Evolutionary conservation across 2,888 invertebrate species (phyloP), one percentile per base, ranked within the genome.

Genomic region (Marasmarcha lunaedactyla): DNA sequence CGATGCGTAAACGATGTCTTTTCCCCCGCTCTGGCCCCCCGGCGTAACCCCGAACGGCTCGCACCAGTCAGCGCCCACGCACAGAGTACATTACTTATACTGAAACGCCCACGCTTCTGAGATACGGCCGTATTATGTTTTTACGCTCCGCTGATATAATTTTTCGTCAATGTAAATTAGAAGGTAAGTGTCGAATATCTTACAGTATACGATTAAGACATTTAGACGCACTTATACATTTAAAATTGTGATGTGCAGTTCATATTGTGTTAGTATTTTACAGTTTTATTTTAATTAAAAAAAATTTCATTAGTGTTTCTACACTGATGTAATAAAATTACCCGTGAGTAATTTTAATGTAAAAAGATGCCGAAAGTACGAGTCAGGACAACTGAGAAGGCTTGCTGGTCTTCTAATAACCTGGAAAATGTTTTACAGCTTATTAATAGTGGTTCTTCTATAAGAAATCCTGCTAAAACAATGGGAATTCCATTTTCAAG

Each of bases 341-440:
- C 46, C 50, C 50, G 20, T 46, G 46, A 50, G 38, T 48, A 48
- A 50, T 46, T 20, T 46, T 44, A 39, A 40, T 30, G 6, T 30
- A 7, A 7, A 3, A 7, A 52, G 50, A 50, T 51, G 49, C 47
- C 50, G 46, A 51, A 48, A 53, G 43, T 47, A 42, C 43, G 45
- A 3, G 42, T 38, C 34, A 44, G 47, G 41, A 51, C 48, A 45
- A 52, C 49, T 42, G 45, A 47, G 43, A 53, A 55, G 45, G 51
- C 49, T 50, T 46, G 43, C 44, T 53, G 52, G 52, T 51, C 51
- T 49, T 49, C 49, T 44, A 43, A 47, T 42, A 48, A 26, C 38
- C 45, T 52, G 25, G 12, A 51, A 13, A 52, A 50, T 40, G 50
- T 50, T 43, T 37, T 50, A 44, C 38, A 42, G 46, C 50, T 51